Evolutionary conservation across 2,888 invertebrate genomes (phyloP), one percentile per base, ranked within the genome.

Genomic region (Copidosoma aretas): DNA sequence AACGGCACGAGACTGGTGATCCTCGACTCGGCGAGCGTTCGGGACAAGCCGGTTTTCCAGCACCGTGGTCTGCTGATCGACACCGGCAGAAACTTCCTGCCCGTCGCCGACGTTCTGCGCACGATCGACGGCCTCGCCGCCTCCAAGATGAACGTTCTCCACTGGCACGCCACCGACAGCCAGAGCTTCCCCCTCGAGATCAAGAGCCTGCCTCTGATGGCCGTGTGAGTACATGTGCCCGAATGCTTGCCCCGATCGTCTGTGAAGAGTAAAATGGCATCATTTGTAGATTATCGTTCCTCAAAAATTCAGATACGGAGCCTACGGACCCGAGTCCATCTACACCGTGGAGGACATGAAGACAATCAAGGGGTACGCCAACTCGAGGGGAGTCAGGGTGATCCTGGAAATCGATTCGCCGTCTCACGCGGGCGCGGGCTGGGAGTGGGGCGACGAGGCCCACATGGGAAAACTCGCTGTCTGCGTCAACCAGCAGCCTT

Each of bases 161-260:
- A 97, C 80, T 97, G 97, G 96, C 94, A 94, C 80, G 90, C 90
- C 0, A 92, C 93, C 0, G 97, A 97, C 83, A 90, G 94, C 1
- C 96, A 97, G 75, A 95, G 96, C 77, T 97, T 97, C 84, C 97
- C 97, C 0, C 86, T 95, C 78, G 91, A 92, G 78, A 90, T 92
- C 0, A 86, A 86, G n/a, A 86, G 90, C 52, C 88, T 91, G 22
- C 93, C 93, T 0, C 89, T 91, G 77, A 88, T 94, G 85, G 39
- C 78, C n/a, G 25, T 67, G 81, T 81, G 67, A 78, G 76, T 56
- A 32, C 4, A 32, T n/a, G n/a, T n/a, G n/a, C n/a, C n/a, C n/a
- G n/a, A n/a, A n/a, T n/a, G 32, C 32, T 32, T 32, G 8, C 8
- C n/a, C n/a, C n/a, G n/a, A n/a, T n/a, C n/a, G 8, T 32, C 32